These are phyloP conservation scores for Epistrophe grossulariae DNA, from an alignment of 2,888 invertebrate genomes.

Conservation along the genomic window DNA sequence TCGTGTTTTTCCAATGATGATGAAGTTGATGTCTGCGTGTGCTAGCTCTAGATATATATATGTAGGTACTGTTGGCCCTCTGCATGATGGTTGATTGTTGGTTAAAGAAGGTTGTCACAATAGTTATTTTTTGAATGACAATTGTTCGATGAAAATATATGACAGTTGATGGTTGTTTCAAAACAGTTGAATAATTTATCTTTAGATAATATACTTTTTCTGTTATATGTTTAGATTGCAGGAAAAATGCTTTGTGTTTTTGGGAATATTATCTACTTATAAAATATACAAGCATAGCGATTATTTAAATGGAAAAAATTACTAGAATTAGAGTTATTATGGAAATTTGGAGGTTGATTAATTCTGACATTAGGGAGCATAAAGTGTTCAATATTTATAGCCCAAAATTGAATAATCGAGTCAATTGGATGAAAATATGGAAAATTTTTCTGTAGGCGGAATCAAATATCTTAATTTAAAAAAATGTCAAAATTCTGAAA, in stretches of 20 bases:
- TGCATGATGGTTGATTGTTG: slow-evolving; percentile 59
- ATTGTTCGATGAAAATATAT: slow-evolving; percentile 25
- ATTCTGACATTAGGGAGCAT: no score
- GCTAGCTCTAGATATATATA: neutral
- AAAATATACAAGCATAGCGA: no score
- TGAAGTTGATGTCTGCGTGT: slow-evolving; percentile 61
- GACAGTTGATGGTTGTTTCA: slow-evolving; percentile 42
- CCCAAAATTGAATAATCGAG: no score
- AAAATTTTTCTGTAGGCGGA: no score
- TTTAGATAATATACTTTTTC: neutral
- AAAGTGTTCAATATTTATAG: no score
- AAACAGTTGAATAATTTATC: slow-evolving; percentile 27
- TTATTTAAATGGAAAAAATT: no score
- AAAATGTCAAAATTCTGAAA: no score
- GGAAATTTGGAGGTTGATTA: no score
- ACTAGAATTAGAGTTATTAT: no score
- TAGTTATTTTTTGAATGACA: slow-evolving; percentile 52
- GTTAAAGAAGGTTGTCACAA: slow-evolving; percentile 58
- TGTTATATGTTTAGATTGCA: neutral
- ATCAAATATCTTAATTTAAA: no score
- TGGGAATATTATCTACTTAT: no score
- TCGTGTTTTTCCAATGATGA: slow-evolving; percentile 57
- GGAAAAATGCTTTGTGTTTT: neutral
- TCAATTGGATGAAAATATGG: no score
- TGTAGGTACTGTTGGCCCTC: slow-evolving; percentile 13